Base-by-base conservation (phyloP, 1,140 invertebrate genomes). In the Andrena cerasifolii region DNA sequence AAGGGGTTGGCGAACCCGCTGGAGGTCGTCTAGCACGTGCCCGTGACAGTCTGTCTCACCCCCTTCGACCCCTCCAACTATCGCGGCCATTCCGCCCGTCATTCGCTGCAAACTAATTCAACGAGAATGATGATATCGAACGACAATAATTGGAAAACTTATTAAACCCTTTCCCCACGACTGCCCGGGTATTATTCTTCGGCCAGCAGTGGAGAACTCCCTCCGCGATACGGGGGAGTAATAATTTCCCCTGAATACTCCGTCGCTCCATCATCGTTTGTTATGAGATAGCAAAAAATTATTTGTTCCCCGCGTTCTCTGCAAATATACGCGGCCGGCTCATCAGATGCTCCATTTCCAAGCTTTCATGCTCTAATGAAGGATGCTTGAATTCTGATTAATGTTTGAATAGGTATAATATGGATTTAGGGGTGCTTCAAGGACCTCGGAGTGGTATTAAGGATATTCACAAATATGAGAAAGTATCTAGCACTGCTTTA, bases 101-200 rank as follows among this genome's bases (percentile, higher is more conserved):
- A 82, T 74, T 70, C 66, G 62, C 70, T 54, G 43, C 70, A 62
- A 78, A 68, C 76, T 79, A 84, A 87, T 88, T 78, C 84, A 82
- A 83, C 79, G 72, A 83, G 83, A 87, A 83, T 84, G 80, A 79
- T 75, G 77, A 76, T 87, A 87, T 87, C 84, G 79, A 79, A 78
- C 78, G 71, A 62, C 72, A 76, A 85, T 81, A 82, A 78, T 71
- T 67, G 45, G 77, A 78, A 81, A 83, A 82, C 82, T 81, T 83
- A 80, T 85, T 87, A 88, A 88, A 75, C 73, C 73, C 73, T 75
- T 75, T 75, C 73, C 51, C 72, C 33, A 1, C 49, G 51, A 53
- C 59, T 67, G 24, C 51, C 67, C 26, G 18, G 56, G 58, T 63
- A 72, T 78, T 72, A 73, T 61, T 73, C 68, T 65, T 73, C 61